phyloP scores from a whole-genome alignment of 1,140 invertebrate genomes.

The Asbolus verrucosus region DNA sequence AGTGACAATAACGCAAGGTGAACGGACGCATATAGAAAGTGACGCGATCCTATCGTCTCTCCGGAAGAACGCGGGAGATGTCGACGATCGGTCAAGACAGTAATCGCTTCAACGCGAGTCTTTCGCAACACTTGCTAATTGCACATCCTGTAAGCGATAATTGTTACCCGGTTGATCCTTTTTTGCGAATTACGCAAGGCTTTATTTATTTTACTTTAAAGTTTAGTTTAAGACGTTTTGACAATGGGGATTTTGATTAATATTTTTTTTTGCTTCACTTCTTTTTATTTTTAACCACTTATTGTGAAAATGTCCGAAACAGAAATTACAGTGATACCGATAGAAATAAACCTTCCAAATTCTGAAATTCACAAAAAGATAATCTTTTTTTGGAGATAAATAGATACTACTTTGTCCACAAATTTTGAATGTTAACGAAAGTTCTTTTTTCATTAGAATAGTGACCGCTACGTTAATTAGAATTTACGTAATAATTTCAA shows the following conservation, averaged over 20 bases:
- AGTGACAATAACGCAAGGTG: constrained; percentile 42
- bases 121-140: background rate
- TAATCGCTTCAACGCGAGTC: background rate
- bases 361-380: no score
- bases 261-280: background rate
- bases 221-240: no score
- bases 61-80: constrained; percentile 48
- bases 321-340: no score
- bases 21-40: constrained; percentile 48
- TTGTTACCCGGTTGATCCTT: background rate
- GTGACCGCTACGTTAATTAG: no score
- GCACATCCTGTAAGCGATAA: constrained; percentile 1
- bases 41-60: constrained; percentile 8
- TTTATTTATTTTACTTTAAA: background rate
- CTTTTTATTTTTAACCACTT: background rate
- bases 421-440: no score
- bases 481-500: no score
- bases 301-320: background rate
- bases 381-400: no score
- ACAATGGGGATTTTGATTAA: no score
- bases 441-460: no score
- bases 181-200: background rate
- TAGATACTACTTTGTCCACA: no score
- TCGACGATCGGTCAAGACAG: constrained; percentile 43
- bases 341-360: no score